Conservation (phyloP, 2,888 invertebrate species). For the Patella caerulea region DNA sequence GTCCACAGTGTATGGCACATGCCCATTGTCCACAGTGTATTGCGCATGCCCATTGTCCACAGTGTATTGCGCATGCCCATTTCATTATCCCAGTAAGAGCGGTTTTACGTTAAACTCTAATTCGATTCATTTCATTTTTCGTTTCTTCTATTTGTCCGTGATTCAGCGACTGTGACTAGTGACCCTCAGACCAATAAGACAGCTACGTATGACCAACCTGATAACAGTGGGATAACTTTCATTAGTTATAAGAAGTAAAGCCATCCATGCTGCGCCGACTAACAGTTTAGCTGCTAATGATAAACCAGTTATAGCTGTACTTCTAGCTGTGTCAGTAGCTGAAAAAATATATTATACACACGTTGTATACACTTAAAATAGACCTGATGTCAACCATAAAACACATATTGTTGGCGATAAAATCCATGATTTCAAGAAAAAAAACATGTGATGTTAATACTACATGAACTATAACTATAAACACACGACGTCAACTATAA, state of each 20-base stretch:
- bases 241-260: slow-evolving; percentile 51
- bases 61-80: background rate
- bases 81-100: too few relatives aligned
- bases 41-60: background rate
- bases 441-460: background rate
- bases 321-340: slow-evolving; percentile 11
- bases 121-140: too few relatives aligned
- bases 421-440: background rate
- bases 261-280: slow-evolving; percentile 51
- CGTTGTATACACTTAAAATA: background rate
- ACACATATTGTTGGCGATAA: background rate
- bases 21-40: too few relatives aligned
- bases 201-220: slow-evolving; percentile 39
- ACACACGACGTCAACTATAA: background rate
- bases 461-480: background rate
- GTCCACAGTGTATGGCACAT: background rate
- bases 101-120: background rate
- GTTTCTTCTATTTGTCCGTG: too few relatives aligned
- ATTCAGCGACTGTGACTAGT: too few relatives aligned
- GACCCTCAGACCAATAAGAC: background rate
- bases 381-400: too few relatives aligned
- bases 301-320: slow-evolving; percentile 35
- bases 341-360: background rate
- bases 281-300: slow-evolving; percentile 50
- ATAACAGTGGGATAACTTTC: slow-evolving; percentile 58